These are phyloP conservation scores for Adrianichthys oophorus DNA, from an alignment of 2,797 vertebrate genomes.

Conservation along the genomic window DNA sequence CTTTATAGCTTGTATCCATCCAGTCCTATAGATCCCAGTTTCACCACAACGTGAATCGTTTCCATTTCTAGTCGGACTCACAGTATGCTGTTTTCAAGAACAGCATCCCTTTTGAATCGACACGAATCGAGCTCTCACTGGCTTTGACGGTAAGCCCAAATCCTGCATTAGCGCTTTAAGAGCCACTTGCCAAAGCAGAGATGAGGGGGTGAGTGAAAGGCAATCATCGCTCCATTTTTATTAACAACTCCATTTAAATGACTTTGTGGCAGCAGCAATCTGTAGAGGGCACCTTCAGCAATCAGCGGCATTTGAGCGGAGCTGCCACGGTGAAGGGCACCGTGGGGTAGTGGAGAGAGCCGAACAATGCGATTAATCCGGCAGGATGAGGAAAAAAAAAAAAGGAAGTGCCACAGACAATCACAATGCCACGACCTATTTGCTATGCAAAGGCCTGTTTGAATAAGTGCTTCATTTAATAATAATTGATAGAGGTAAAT, in stretches of 20 bases:
- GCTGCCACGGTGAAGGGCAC: conserved; percentile 65
- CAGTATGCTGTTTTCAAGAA: not conserved
- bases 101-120: not conserved
- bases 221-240: conserved; percentile 70
- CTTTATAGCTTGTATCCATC: no score
- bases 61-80: no score
- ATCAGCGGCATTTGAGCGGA: conserved; percentile 64
- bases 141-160: conserved; percentile 32
- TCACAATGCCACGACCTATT: conserved; percentile 50
- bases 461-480: conserved; percentile 73
- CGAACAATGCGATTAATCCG: conserved; percentile 68
- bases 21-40: no score
- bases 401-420: conserved; percentile 59
- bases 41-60: no score
- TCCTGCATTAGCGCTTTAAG: conserved; percentile 34
- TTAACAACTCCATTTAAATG: conserved; percentile 73
- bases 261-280: conserved; percentile 66
- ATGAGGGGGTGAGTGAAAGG: conserved; percentile 52
- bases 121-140: not conserved
- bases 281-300: conserved; percentile 77
- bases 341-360: conserved; percentile 41
- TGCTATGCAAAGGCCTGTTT: conserved; percentile 65
- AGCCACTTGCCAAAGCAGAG: conserved; percentile 51
- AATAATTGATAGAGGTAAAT: conserved; percentile 66
- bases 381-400: conserved; percentile 52